Evolutionary conservation across 1,140 invertebrate species (phyloP).

Genomic region (Drosophila baimaii): DNA sequence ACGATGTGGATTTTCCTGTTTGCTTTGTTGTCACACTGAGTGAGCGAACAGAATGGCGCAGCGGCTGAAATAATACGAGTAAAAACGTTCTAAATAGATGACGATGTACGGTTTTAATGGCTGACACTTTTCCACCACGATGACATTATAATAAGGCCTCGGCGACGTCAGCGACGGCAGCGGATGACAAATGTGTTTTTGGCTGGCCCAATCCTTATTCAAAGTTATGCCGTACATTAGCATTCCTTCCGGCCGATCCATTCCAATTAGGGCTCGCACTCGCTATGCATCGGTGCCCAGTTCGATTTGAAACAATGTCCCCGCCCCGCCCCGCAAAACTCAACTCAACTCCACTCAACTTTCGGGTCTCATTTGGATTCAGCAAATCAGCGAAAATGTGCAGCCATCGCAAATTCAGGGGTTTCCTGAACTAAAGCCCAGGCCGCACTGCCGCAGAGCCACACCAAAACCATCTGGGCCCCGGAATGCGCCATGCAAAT

Average conservation of each 20-base stretch:
- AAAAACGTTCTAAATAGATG: constrained; percentile 54
- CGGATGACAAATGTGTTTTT: constrained; percentile 47
- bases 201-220: constrained; percentile 2
- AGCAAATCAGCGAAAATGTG: constrained; percentile 50
- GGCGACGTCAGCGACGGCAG: background rate
- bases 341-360: constrained; percentile 8
- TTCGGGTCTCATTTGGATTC: constrained; percentile 47
- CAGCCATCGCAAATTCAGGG: constrained; percentile 33
- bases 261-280: constrained; percentile 45
- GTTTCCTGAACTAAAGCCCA: constrained; percentile 29
- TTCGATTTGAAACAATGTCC: constrained; percentile 42
- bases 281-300: constrained; percentile 30
- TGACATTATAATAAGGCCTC: constrained; percentile 51
- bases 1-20: constrained; percentile 50
- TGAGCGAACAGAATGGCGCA: background rate
- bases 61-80: constrained; percentile 22
- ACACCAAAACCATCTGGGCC: constrained; percentile 28
- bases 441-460: constrained; percentile 25
- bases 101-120: constrained; percentile 57
- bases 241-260: constrained; percentile 52
- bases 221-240: constrained; percentile 41
- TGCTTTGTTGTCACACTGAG: constrained; percentile 21
- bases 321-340: background rate
- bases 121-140: constrained; percentile 33
- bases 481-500: constrained; percentile 63